These are phyloP conservation scores for Cerceris ruficornis DNA, from an alignment of 2,888 invertebrate genomes.

Conservation along the genomic window DNA sequence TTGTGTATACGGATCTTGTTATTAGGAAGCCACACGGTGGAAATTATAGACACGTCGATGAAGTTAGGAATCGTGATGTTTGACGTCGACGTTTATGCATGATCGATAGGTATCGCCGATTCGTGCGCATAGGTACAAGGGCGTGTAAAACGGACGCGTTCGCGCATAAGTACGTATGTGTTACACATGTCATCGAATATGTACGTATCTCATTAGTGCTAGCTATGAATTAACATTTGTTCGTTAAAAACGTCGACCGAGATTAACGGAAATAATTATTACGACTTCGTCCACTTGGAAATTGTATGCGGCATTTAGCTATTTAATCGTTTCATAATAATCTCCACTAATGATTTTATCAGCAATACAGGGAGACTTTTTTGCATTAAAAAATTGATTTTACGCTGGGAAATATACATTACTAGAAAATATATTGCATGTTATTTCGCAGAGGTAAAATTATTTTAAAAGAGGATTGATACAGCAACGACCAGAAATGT, in stretches of 20 bases:
- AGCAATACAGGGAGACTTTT: too few species aligned
- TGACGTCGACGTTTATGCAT: constrained; percentile 48
- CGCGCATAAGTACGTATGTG: constrained; percentile 14
- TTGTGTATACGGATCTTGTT: background rate
- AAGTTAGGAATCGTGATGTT: constrained; percentile 41
- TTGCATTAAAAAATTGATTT: too few species aligned
- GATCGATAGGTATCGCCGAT: constrained; percentile 43
- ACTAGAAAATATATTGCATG: too few species aligned
- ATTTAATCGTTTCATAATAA: too few species aligned
- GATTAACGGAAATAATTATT: constrained; percentile 39
- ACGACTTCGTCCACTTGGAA: background rate
- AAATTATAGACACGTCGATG: constrained; percentile 11
- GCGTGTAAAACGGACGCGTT: constrained; percentile 41
- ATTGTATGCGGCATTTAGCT: too few species aligned
- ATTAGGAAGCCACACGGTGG: background rate
- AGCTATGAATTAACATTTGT: constrained; percentile 57
- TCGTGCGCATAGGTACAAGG: constrained; percentile 27
- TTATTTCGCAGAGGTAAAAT: too few species aligned
- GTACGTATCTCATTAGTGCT: constrained; percentile 39
- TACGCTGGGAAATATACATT: too few species aligned
- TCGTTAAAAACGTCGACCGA: constrained; percentile 20
- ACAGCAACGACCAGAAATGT: background rate
- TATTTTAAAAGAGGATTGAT: background rate
- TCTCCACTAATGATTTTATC: too few species aligned
- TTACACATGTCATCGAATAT: constrained; percentile 18